Base-by-base conservation (phyloP, 2,888 invertebrate genomes). In the Sussaba pulchella region DNA sequence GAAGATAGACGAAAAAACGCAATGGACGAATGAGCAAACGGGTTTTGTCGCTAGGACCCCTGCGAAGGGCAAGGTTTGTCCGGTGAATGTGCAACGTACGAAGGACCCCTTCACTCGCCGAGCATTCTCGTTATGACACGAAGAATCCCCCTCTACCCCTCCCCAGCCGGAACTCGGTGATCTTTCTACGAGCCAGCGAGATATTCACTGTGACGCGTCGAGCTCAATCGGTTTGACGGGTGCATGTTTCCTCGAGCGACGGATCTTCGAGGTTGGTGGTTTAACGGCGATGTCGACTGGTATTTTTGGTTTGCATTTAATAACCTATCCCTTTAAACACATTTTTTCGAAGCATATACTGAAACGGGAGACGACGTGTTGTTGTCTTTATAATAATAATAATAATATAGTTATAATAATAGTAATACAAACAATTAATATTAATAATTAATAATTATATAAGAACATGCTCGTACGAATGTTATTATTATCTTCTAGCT, bases 31-130 rank as follows among this genome's bases (percentile, higher is more conserved):
- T n/a, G n/a, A n/a, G n/a, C n/a, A 72, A 81, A 83, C 83, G 71
- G 36, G 83, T 83, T 81, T 39, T 26, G 39, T 36, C 63, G n/a
- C 36, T 41, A 14, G 71, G 59, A 81, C 83, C 82, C 82, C 83
- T 83, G 83, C 83, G 76, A 83, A 80, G 70, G 82, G 81, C 54
- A 39, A 45, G 63, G 47, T 14, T 45, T 21, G 57, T 63, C 57
- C 54, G 54, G 69, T 45, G 61, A 61, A 3, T 21, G 21, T n/a
- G 19, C 6, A 43, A 21, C 12, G 39, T 1, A 50, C 12, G n/a
- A 71, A 8, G 21, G 21, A 39, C 59, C 70, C 70, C 70, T 59
- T 31, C 71, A 19, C 57, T 6, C 21, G 39, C 31, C 45, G 54
- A 57, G 41, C 36, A 57, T 64, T 64, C 45, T n/a, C 45, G 43